These are phyloP conservation scores for Rhaphigaster nebulosa DNA, from an alignment of 2,888 invertebrate species.

Conservation along the genomic window DNA sequence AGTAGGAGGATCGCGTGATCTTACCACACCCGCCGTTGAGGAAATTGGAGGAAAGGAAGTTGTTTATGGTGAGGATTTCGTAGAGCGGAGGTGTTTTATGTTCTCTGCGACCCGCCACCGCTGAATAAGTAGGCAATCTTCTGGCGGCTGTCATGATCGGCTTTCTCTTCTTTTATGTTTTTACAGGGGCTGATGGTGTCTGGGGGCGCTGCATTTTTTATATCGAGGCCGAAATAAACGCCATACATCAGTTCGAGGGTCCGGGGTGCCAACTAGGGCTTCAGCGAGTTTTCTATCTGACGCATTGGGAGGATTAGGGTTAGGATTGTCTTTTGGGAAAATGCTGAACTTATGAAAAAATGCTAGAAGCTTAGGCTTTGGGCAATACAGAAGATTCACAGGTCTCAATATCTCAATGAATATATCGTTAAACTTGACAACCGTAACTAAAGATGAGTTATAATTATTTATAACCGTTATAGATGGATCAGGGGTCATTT, in stretches of 20 bases:
- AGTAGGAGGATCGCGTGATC: not conserved
- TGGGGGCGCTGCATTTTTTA: not conserved
- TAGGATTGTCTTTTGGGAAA: not conserved
- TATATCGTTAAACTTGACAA: too few species aligned
- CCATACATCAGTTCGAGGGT: not conserved
- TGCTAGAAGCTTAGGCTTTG: too few species aligned
- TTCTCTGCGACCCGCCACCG: not conserved
- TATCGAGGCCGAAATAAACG: not conserved
- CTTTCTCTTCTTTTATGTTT: conserved; percentile 37
- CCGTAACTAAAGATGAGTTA: too few species aligned
- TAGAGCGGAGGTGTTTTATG: not conserved
- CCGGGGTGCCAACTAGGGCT: not conserved
- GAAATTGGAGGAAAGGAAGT: not conserved
- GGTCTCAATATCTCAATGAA: too few species aligned
- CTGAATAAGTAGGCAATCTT: conserved; percentile 13
- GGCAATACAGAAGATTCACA: too few species aligned
- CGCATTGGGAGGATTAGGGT: not conserved
- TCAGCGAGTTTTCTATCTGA: not conserved
- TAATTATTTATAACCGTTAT: too few species aligned
- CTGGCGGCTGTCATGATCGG: not conserved
- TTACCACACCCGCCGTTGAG: not conserved
- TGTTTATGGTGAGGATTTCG: conserved; percentile 15
- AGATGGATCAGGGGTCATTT: too few species aligned
- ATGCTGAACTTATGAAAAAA: too few species aligned
- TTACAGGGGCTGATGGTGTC: not conserved